Evolutionary conservation across 1,140 invertebrate genomes (phyloP), one percentile per base, ranked within the genome.

Genomic region (Leptoteleia sp.): DNA sequence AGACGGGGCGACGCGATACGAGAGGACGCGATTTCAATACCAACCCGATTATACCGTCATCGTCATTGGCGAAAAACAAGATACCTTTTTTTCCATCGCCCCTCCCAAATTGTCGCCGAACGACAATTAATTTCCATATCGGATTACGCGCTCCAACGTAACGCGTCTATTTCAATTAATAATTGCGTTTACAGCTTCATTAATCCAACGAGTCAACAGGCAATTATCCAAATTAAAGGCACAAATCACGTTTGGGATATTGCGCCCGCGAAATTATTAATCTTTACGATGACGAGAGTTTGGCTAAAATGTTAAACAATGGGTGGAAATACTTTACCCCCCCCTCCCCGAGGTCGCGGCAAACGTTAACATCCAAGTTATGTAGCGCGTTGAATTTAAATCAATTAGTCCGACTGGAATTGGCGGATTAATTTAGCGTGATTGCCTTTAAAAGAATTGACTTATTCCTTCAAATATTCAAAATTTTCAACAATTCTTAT

Each of bases 281-380:
- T 84, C 80, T 81, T 79, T 79, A 82, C 68, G 57, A 59, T 81
- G 80, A 81, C 79, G 71, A 73, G 71, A 75, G 75, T 75, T 77
- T 73, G 79, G 79, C 79, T 68, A 81, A 84, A 82, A 84, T 83
- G 79, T 84, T 84, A 83, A 85, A 83, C 82, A 85, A 85, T 79
- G 43, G 31, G n/a, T 22, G 50, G 25, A 68, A 64, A 54, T 38
- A 50, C 59, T 57, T 57, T 59, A 45, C 37, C 19, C 61, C 25
- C 6, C 9, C 43, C 37, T 19, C 61, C 25, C 6, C 9, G n/a
- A 75, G 70, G 57, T 57, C 48, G 59, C 64, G 50, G 22, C 54
- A 64, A 45, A 64, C 54, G 47, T 68, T 68, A 76, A 68, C 43
- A 38, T 16, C 25, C 3, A 25, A 55, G 38, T 47, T 76, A 76